Conservation (phyloP, 2,888 invertebrate species). For the Scaptomyza flava region DNA sequence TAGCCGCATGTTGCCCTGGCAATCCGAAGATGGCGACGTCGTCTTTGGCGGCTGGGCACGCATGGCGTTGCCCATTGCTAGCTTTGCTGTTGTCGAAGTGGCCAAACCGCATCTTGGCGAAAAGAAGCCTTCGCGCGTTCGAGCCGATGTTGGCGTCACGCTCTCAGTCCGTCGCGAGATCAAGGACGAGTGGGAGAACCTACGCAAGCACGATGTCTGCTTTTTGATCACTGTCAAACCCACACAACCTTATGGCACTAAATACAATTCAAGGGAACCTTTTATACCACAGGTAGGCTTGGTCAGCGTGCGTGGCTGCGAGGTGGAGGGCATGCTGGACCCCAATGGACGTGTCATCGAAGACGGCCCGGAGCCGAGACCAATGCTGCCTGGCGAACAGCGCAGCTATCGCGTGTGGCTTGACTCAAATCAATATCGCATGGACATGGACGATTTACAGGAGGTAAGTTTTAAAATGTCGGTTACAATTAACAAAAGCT, state of each 20-base stretch:
- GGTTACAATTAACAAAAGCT: not conserved
- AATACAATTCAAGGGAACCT: constrained; percentile 91
- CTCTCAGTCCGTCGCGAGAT: constrained; percentile 95
- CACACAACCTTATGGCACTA: constrained; percentile 91
- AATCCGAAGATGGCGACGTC: constrained; percentile 92
- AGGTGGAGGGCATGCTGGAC: constrained; percentile 99
- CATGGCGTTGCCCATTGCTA: constrained; percentile 97
- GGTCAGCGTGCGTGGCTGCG: constrained; percentile 97
- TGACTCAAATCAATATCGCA: constrained; percentile 98
- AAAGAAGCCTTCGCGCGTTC: constrained; percentile 96
- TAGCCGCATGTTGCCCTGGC: constrained; percentile 97
- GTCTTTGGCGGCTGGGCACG: constrained; percentile 99
- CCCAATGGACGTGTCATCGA: constrained; percentile 97
- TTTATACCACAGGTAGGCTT: constrained; percentile 97
- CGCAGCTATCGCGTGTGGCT: constrained; percentile 97
- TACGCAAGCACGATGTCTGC: constrained; percentile 98
- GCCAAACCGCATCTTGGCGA: constrained; percentile 96
- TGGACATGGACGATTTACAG: constrained; percentile 93
- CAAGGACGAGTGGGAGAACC: constrained; percentile 97
- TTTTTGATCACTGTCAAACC: constrained; percentile 97
- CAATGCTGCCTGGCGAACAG: constrained; percentile 93
- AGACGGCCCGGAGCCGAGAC: constrained; percentile 96
- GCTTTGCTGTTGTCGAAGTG: constrained; percentile 97
- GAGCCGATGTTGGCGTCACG: constrained; percentile 97
- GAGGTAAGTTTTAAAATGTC: constrained; percentile 86